Evolutionary conservation across 2,888 invertebrate genomes (phyloP), one percentile per base, ranked within the genome.

Genomic region (Ischnura elegans): DNA sequence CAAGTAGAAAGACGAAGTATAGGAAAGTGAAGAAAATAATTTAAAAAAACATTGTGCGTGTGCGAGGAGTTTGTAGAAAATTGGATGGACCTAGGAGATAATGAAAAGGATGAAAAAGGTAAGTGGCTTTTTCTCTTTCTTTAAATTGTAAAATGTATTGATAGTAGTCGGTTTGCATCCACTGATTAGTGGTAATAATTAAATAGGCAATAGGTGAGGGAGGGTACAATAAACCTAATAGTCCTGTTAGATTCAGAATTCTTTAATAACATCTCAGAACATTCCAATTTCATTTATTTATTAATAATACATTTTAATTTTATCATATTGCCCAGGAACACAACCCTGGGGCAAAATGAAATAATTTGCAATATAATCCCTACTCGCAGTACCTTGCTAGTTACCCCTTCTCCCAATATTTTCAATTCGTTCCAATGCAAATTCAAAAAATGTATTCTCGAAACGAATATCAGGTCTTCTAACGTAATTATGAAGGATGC

Each of bases 361-460:
- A 21, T 55, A 55, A 55, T 55, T 55, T 55, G 55, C 55, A 47
- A 47, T 8, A 47, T 47, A 47, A 47, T 47, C 47, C 47, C 47
- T 47, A 13, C 47, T 47, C 66, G 66, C 66, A 66, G n/a, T 66
- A 25, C 76, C 76, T 29, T 76, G 6, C 76, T n/a, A 6, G 29
- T 16, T 76, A 29, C 76, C 76, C 29, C 29, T 76, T 76, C 13
- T 76, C 29, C 76, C 76, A 76, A 55, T 55, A 19, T 13, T 13
- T 19, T 13, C 16, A 19, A 55, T 55, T 19, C 61, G 13, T 55
- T 55, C 61, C 21, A 76, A 76, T n/a, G 76, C 13, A 76, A 8
- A 76, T 76, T 76, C 76, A 76, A 13, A 76, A 5, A 76, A 76
- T 76, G 76, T 76, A 84, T 84, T 36, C 29, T 84, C 84, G 42